Conservation (phyloP, 2,113 vertebrate genomes). For the Rhagologus leucostigma region DNA sequence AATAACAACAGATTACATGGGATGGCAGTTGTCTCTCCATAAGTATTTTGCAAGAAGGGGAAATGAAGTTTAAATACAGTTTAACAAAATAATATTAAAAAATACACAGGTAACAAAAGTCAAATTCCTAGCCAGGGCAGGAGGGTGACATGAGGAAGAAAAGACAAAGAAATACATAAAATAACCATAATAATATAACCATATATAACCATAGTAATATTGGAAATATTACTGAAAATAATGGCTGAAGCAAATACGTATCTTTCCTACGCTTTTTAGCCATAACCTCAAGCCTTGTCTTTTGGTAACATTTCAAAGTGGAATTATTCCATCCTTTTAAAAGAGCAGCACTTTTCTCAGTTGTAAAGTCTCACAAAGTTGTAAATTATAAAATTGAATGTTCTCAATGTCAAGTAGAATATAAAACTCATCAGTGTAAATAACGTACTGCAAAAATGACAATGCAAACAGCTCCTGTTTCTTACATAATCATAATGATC, state of each 20-base stretch:
- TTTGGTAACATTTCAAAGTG: neutral
- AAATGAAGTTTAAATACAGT: neutral
- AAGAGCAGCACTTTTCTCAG: neutral
- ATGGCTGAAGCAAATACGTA: neutral
- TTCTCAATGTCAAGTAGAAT: conserved; percentile 17
- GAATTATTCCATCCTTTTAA: neutral
- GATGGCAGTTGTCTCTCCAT: neutral
- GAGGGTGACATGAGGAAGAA: neutral
- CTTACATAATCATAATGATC: conserved; percentile 11
- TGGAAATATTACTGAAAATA: neutral
- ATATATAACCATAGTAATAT: too few relatives aligned
- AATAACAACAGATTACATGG: neutral
- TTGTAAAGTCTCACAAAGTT: neutral
- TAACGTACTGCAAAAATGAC: neutral
- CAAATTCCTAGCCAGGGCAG: neutral
- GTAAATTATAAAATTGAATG: neutral
- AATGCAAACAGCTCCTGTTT: conserved; percentile 7
- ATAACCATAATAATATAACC: too few relatives aligned
- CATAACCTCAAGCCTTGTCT: neutral
- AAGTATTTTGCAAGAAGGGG: neutral
- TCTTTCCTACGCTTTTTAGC: neutral
- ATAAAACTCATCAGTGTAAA: conserved; percentile 8
- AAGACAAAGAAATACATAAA: neutral
- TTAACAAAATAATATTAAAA: neutral
- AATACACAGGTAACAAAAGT: too few relatives aligned